phyloP scores from a whole-genome alignment of 2,113 vertebrate species.

The Electrona antarctica region DNA sequence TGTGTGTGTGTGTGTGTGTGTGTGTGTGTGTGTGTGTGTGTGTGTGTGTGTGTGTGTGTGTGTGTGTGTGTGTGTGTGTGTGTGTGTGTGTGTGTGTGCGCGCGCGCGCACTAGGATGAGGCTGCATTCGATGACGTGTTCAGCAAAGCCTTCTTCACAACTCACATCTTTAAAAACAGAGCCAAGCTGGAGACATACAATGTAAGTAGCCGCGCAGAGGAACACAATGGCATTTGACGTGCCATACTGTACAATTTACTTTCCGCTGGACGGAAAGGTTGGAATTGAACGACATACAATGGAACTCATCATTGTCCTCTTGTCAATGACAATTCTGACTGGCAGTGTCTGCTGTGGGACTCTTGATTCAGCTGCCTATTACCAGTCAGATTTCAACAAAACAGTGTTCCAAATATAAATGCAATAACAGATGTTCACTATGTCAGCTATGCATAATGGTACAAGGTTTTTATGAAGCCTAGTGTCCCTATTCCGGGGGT shows the following conservation, averaged over 20 bases:
- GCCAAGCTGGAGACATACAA: conserved; percentile 93
- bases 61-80: conserved; percentile 9
- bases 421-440: conserved; percentile 29
- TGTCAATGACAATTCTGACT: conserved; percentile 15
- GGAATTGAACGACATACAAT: conserved; percentile 23
- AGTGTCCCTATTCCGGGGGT: no score
- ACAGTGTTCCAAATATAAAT: conserved; percentile 42
- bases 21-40: neutral
- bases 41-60: conserved; percentile 8
- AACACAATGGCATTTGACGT: conserved; percentile 9
- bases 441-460: conserved; percentile 20
- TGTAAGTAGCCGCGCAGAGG: conserved; percentile 75
- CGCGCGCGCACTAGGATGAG: conserved; percentile 72
- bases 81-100: conserved; percentile 10
- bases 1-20: conserved; percentile 6
- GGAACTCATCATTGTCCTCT: conserved; percentile 38
- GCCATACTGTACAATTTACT: conserved; percentile 29
- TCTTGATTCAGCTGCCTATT: conserved; percentile 20
- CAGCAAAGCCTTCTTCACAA: conserved; percentile 86
- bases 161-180: conserved; percentile 84
- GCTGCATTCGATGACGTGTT: conserved; percentile 88
- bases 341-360: conserved; percentile 3
- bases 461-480: conserved; percentile 31
- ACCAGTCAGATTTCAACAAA: conserved; percentile 22
- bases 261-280: conserved; percentile 7